Evolutionary conservation across 2,113 vertebrate genomes (phyloP).

Genomic region (human (Homo sapiens)): DNA sequence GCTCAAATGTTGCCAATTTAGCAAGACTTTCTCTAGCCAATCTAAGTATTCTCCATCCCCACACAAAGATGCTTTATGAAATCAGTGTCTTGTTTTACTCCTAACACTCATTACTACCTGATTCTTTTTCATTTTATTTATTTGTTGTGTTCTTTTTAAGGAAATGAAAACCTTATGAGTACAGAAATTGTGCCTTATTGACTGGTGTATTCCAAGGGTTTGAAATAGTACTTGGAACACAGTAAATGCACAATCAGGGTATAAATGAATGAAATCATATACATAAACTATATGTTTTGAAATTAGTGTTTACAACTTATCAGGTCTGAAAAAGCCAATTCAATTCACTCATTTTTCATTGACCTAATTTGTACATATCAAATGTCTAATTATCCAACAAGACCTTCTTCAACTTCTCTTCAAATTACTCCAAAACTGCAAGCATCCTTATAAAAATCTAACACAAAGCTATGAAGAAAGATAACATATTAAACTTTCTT

Average conservation of each 20-base stretch:
- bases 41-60: background rate
- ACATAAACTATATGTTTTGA: background rate
- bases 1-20: background rate
- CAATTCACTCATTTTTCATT: background rate
- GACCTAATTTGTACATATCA: background rate
- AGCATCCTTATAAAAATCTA: background rate
- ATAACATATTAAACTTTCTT: background rate
- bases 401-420: background rate
- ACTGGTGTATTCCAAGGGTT: background rate
- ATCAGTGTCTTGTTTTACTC: background rate
- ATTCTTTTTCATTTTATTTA: background rate
- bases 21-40: background rate
- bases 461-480: background rate
- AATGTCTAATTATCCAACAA: background rate
- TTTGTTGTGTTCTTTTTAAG: background rate
- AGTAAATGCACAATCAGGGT: background rate
- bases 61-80: background rate
- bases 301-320: background rate
- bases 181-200: background rate
- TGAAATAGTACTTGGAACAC: background rate
- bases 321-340: background rate
- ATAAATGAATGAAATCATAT: background rate
- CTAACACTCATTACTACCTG: background rate
- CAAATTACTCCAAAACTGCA: background rate
- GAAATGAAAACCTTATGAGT: background rate